Evolutionary conservation across 2,113 vertebrate species (phyloP).

Genomic region (Protobothrops mucrosquamatus): DNA sequence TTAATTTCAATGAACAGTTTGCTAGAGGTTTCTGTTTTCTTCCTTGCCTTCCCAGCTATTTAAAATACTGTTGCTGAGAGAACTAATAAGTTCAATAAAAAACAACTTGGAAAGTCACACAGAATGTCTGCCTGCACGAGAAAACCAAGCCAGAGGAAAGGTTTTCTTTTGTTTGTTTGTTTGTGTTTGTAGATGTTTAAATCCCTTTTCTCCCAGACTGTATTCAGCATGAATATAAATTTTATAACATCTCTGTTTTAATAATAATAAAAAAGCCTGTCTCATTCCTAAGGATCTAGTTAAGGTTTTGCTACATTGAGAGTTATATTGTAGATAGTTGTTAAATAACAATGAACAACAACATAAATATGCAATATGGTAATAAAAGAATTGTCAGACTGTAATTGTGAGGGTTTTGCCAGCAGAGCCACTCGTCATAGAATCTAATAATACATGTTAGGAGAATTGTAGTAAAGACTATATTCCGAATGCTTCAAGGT

Average conservation of each 20-base stretch:
- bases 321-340: neutral
- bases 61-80: conserved; percentile 44
- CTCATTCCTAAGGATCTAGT: conserved; percentile 9
- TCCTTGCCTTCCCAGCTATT: conserved; percentile 47
- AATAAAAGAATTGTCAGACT: neutral
- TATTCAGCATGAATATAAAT: conserved; percentile 5
- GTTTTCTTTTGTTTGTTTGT: conserved; percentile 10
- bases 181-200: conserved; percentile 9
- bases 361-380: neutral
- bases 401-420: neutral
- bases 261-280: neutral
- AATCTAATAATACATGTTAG: neutral
- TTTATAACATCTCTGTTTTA: conserved; percentile 12
- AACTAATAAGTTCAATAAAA: conserved; percentile 56
- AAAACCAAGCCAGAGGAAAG: conserved; percentile 33
- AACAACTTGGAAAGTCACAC: conserved; percentile 20
- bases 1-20: conserved; percentile 61
- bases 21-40: conserved; percentile 47
- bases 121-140: neutral
- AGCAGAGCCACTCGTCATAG: neutral
- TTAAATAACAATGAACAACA: neutral
- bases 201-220: conserved; percentile 34
- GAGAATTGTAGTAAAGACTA: rapidly evolving
- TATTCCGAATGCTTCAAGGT: too few relatives aligned
- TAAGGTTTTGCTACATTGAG: neutral